Evolutionary conservation across 2,797 vertebrate genomes (phyloP), one percentile per base, ranked within the genome.

Genomic region (Poeciliopsis presidionis): DNA sequence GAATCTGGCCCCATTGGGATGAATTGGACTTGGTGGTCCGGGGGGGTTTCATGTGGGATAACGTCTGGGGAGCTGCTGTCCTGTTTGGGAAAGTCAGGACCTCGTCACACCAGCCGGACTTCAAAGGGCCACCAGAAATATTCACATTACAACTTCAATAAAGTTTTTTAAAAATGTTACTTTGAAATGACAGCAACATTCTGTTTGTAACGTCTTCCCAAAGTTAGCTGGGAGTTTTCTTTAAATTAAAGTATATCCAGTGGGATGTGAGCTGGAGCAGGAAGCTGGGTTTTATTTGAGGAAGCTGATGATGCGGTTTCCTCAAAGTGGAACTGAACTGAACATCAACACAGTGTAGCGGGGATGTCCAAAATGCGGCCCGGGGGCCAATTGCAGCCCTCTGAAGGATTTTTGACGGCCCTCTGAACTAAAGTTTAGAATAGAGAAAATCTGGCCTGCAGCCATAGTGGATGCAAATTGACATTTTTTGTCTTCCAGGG

Each of bases 231-330:
- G 41, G 46, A 75, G 49, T 70, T 63, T 78, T 43, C 78, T 55
- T 81, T 47, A 22, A 51, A 51, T 3, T 51, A 22, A 20, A 51
- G 16, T 20, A 5, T 47, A 51, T 74, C 80, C 80, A 45, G 75
- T 65, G 78, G 72, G 85, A 84, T 61, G 71, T 86, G 61, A 74
- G 70, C 82, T 76, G 72, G 81, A 74, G 73, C 83, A 88, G 90
- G 88, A 91, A 90, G 85, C 84, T 89, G 14, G 49, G 49, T 80
- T 88, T 88, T 83, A 85, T 83, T 71, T 73, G 78, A 79, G 83
- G 86, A 91, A 85, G 88, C 83, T 74, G 88, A 82, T 84, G 73
- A 81, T 84, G 72, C 77, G 73, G 80, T 88, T 88, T 86, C 80
- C 81, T 82, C 53, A 57, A 70, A 73, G 72, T 85, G 82, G 72